Conservation (phyloP, 2,888 invertebrate genomes). For the Lamellibrachia columna region DNA sequence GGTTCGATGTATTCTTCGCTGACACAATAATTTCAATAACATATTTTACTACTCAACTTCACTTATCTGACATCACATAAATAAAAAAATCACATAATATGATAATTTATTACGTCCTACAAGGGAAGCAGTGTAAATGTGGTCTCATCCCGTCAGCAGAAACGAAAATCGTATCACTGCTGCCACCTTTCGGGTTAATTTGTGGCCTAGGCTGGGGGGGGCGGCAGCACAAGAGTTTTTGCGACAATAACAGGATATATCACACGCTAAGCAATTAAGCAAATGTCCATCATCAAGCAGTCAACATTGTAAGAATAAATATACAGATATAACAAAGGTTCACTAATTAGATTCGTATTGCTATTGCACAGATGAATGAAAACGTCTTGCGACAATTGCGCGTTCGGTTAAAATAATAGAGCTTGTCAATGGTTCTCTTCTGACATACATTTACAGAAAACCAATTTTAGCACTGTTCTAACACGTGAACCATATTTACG, state of each 20-base stretch:
- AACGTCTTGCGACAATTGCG: not conserved
- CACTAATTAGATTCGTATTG: not conserved
- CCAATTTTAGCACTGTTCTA: not conserved
- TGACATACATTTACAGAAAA: not conserved
- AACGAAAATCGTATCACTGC: not conserved
- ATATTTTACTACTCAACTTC: no score
- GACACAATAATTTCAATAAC: no score
- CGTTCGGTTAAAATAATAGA: not conserved
- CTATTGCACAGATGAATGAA: not conserved
- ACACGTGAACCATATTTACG: not conserved
- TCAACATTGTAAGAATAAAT: not conserved
- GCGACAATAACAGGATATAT: not conserved
- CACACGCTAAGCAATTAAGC: not conserved
- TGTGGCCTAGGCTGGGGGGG: not conserved
- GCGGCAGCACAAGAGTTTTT: not conserved
- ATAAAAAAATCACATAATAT: no score
- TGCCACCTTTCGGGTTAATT: conserved; percentile 6
- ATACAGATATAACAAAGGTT: not conserved
- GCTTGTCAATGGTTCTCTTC: not conserved
- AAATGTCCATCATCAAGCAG: not conserved
- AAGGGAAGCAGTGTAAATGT: no score
- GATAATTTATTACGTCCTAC: no score
- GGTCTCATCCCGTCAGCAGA: no score
- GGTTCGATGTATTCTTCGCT: no score
- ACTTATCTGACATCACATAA: no score